phyloP scores from a whole-genome alignment of 1,140 invertebrate genomes.

The Kradibia gibbosae region DNA sequence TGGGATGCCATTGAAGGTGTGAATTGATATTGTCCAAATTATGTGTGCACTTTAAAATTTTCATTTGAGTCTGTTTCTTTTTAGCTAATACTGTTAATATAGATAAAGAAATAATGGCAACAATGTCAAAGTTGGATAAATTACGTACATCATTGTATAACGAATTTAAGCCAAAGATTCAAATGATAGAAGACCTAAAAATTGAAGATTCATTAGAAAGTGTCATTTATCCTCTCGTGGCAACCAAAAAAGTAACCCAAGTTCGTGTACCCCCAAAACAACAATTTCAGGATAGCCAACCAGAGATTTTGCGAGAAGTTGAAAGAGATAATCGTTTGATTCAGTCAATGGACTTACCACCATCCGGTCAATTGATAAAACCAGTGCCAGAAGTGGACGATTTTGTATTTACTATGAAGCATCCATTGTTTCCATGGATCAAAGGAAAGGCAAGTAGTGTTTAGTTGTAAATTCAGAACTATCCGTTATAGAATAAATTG shows the following conservation, averaged over 20 bases:
- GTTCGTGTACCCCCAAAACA: slow-evolving; percentile 45
- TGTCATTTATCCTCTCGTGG: slow-evolving; percentile 56
- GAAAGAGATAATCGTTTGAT: slow-evolving; percentile 57
- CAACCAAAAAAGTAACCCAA: slow-evolving; percentile 68
- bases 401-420: slow-evolving; percentile 68
- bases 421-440: slow-evolving; percentile 67
- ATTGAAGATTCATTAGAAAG: slow-evolving; percentile 58
- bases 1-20: slow-evolving; percentile 61
- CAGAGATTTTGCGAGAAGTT: slow-evolving; percentile 69
- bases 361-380: slow-evolving; percentile 63
- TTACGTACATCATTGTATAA: slow-evolving; percentile 64
- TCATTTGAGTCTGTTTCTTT: slow-evolving; percentile 38
- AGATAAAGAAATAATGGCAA: slow-evolving; percentile 58
- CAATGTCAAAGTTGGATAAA: slow-evolving; percentile 63
- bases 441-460: slow-evolving; percentile 61
- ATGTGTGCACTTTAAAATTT: background rate
- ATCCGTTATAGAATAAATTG: background rate
- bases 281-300: slow-evolving; percentile 67
- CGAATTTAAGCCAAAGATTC: slow-evolving; percentile 64
- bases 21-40: slow-evolving; percentile 3
- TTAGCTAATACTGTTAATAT: slow-evolving; percentile 42
- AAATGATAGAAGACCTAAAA: slow-evolving; percentile 62
- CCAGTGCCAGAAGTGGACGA: slow-evolving; percentile 60
- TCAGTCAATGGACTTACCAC: slow-evolving; percentile 61
- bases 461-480: background rate